Conservation (phyloP, 2,797 vertebrate genomes). For the Rhodeus uyekii region DNA sequence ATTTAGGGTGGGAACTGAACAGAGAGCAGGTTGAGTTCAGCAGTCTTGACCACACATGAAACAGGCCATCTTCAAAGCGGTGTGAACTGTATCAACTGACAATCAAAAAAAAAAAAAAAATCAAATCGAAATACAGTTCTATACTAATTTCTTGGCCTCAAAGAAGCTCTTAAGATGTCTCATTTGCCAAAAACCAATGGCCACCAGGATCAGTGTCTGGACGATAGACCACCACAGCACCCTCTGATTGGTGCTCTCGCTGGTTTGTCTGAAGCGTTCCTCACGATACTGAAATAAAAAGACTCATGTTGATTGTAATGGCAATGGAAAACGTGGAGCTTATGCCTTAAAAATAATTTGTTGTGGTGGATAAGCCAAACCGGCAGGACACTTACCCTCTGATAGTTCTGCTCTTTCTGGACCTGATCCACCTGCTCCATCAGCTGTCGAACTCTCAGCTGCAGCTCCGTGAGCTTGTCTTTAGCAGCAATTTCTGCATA, state of each 20-base stretch:
- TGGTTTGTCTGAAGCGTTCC: constrained; percentile 92
- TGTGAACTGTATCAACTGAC: constrained; percentile 68
- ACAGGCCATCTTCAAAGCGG: constrained; percentile 38
- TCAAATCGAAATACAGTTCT: constrained; percentile 58
- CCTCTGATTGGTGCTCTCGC: constrained; percentile 92
- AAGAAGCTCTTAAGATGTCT: constrained; percentile 95
- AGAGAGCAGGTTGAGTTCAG: constrained; percentile 40
- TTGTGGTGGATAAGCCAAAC: background rate
- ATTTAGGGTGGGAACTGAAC: constrained; percentile 24
- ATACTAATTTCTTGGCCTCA: constrained; percentile 94
- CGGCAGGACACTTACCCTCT: constrained; percentile 76
- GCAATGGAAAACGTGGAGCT: background rate
- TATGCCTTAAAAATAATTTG: background rate
- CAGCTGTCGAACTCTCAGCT: constrained; percentile 87
- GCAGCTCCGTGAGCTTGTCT: constrained; percentile 90
- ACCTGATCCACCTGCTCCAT: constrained; percentile 94
- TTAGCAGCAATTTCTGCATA: constrained; percentile 93
- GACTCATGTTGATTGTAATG: background rate
- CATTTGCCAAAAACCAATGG: constrained; percentile 94
- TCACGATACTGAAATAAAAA: constrained; percentile 82
- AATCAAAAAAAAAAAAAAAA: constrained; percentile 37
- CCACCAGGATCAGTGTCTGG: constrained; percentile 91
- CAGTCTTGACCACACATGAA: constrained; percentile 49
- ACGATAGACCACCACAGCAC: constrained; percentile 95
- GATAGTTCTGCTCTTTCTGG: constrained; percentile 95